Evolutionary conservation across 2,113 vertebrate genomes (phyloP), one percentile per base, ranked within the genome.

Genomic region (Scytalopus superciliaris): DNA sequence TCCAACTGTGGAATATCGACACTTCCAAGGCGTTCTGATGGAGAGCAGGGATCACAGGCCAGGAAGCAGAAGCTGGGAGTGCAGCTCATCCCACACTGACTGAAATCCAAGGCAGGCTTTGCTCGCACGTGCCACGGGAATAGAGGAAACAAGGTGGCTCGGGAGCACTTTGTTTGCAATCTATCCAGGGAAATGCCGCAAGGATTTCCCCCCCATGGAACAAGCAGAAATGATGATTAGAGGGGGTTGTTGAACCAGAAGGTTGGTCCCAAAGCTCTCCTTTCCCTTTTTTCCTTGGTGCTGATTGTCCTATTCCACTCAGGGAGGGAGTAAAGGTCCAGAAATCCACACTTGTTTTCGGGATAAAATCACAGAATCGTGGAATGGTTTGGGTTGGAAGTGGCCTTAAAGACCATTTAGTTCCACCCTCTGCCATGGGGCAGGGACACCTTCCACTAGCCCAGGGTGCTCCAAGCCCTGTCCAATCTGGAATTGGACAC

Each of bases 211-310:
- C 68, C 68, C 79, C 39, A 14, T 5, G 73, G 84, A 84, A 53
- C 88, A 85, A 96, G 96, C 89, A 37, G 74, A 55, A 87, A 52
- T 31, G 82, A 62, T n/a, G 5, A 60, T 33, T 52, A 81, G 47
- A 63, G 81, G 60, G 70, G 57, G 57, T 14, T 3, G 55, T 7
- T 87, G 91, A 94, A 94, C 95, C 92, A 96, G 79, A 78, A 53
- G 68, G 21, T 24, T 91, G 84, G 63, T 73, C 93, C 16, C 0
- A 18, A 50, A 72, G n/a, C 47, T 72, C 57, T 68, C 55, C 50
- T 49, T 19, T n/a, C 76, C 4, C 9, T n/a, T 30, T 75, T 56
- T 28, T 44, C 40, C 12, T 17, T 16, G 23, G 30, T 35, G 37
- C 49, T 74, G 50, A 45, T 2, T 19, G n/a, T 27, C 50, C 45